Evolutionary conservation across 1,140 invertebrate species (phyloP), one percentile per base, ranked within the genome.

Genomic region (Leptonema lineaticorne): DNA sequence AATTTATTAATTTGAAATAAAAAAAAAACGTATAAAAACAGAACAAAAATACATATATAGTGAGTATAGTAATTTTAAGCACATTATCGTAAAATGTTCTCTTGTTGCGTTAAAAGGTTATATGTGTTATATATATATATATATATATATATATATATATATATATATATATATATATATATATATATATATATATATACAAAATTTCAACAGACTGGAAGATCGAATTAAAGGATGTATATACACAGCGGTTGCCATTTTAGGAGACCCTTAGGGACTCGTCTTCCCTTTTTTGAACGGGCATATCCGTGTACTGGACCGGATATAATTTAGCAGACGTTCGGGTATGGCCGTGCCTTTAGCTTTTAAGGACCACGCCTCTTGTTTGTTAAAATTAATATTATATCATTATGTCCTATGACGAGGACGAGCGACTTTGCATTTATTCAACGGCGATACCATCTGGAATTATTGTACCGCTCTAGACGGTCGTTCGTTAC

Each of bases 381-480:
- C 50, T 18, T 53, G 50, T 53, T 53, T 53, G 50, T 24, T 11
- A 41, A 22, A 53, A 53, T 53, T 53, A 53, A 53, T 53, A 53
- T 45, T 45, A 16, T 45, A 16, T 53, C 50, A 14, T 24, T 8
- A 9, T 16, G 37, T 16, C 37, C 16, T 41, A 41, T 9, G 9
- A 41, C 11, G 11, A 16, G 11, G 11, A 41, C 37, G 16, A 24
- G 57, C 16, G 24, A 64, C 50, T 50, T 64, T 64, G 37, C 27
- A 46, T 64, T 64, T 64, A 64, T 64, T 64, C 33, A 45, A 50
- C 46, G 20, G 24, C 46, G 62, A 64, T 64, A 64, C 20, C 62
- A 64, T 64, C 62, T 46, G 11, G 30, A 62, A 62, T 62, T 30
- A 62, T 24, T 16, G 3, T 14, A n/a, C 11, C 30, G 14, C 37